A percentile compares a stretch with the other conserved stretches of the same genome.
Conservation (phyloP, 2,797 vertebrate genomes). For the Sylvia borin region DNA sequence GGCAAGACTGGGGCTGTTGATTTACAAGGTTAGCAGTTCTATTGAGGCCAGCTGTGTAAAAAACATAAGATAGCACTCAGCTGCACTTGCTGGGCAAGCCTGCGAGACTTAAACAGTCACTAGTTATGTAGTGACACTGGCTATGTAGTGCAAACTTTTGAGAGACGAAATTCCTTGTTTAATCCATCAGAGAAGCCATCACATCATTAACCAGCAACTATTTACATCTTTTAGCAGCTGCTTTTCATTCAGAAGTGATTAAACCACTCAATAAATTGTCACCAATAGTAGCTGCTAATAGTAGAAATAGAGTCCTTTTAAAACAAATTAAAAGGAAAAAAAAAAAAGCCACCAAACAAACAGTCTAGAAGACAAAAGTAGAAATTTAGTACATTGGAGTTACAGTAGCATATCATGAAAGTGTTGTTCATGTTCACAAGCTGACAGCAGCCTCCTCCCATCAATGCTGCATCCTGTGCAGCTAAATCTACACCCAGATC, state of each 20-base stretch:
- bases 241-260: background rate
- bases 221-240: background rate
- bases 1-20: background rate
- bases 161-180: background rate
- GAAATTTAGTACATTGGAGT: background rate
- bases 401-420: background rate
- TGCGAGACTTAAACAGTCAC: background rate
- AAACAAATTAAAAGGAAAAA: background rate
- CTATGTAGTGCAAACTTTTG: background rate
- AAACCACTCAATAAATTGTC: background rate
- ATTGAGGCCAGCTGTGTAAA: background rate
- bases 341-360: background rate
- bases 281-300: background rate
- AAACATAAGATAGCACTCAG: background rate
- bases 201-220: background rate
- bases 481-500: background rate
- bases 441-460: background rate
- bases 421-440: background rate
- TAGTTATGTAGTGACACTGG: background rate
- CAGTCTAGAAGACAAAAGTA: background rate
- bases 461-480: background rate
- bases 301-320: background rate
- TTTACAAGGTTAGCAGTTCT: background rate
- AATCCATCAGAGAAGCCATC: background rate
- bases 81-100: background rate